Conservation (phyloP, 2,113 vertebrate species). For the Lepidothrix coronata region DNA sequence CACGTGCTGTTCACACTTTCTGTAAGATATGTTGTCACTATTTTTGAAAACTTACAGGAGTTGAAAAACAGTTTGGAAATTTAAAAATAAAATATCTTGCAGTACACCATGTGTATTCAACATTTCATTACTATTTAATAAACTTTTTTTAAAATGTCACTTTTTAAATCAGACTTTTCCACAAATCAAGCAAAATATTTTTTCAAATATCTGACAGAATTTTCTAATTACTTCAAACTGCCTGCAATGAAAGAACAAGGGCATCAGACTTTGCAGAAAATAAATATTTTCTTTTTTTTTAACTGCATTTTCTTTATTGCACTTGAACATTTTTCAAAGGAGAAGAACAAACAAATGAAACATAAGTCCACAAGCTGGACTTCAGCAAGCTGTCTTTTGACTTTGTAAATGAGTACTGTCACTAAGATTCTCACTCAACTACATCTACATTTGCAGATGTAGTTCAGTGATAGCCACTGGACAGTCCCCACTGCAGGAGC, state of each 20-base stretch:
- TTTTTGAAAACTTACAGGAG: neutral
- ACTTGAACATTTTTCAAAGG: neutral
- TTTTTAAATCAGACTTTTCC: neutral
- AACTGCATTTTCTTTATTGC: neutral
- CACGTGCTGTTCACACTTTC: neutral
- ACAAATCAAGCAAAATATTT: neutral
- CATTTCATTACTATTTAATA: neutral
- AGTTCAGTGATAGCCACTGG: neutral
- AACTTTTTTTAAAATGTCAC: neutral
- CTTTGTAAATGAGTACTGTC: neutral
- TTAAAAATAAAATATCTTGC: neutral
- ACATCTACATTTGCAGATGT: neutral
- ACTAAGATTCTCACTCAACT: neutral
- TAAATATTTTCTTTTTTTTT: neutral
- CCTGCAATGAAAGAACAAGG: neutral
- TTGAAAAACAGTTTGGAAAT: neutral
- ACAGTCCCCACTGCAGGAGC: neutral
- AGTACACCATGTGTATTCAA: neutral
- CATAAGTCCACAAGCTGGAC: neutral
- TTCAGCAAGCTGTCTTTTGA: neutral
- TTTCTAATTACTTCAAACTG: neutral
- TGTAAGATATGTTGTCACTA: neutral
- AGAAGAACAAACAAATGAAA: neutral
- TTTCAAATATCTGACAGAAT: neutral
- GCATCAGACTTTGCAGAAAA: neutral